These are phyloP conservation scores for Ceratotherium simum DNA, from an alignment of 2,113 vertebrate species.

Conservation along the genomic window DNA sequence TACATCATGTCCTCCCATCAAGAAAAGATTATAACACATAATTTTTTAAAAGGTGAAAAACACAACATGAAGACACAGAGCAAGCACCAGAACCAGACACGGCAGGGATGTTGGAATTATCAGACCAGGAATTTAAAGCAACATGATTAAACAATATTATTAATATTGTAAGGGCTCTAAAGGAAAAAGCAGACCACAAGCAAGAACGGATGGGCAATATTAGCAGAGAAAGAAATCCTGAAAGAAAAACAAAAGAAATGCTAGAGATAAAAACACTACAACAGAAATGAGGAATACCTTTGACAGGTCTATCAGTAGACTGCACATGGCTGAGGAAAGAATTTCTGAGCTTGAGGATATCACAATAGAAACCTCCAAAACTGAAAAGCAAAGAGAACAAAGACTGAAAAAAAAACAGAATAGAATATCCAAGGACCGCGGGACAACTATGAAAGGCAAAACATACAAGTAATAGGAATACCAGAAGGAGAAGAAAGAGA, in stretches of 20 bases:
- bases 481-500: not conserved
- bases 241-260: not conserved
- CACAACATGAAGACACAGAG: not conserved
- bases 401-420: not conserved
- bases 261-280: not conserved
- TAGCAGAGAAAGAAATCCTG: not conserved
- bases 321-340: not conserved
- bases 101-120: not conserved
- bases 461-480: not conserved
- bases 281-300: not conserved
- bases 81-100: not conserved
- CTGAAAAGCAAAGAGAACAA: not conserved
- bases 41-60: not conserved
- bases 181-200: not conserved
- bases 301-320: not conserved
- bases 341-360: not conserved
- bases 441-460: not conserved
- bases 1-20: not conserved
- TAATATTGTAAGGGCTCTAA: not conserved
- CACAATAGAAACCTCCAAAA: not conserved
- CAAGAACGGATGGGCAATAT: not conserved
- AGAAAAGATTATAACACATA: not conserved
- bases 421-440: not conserved
- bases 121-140: not conserved
- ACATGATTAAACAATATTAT: not conserved